Base-by-base conservation (phyloP, 2,888 invertebrate species). In the Acronicta psi region DNA sequence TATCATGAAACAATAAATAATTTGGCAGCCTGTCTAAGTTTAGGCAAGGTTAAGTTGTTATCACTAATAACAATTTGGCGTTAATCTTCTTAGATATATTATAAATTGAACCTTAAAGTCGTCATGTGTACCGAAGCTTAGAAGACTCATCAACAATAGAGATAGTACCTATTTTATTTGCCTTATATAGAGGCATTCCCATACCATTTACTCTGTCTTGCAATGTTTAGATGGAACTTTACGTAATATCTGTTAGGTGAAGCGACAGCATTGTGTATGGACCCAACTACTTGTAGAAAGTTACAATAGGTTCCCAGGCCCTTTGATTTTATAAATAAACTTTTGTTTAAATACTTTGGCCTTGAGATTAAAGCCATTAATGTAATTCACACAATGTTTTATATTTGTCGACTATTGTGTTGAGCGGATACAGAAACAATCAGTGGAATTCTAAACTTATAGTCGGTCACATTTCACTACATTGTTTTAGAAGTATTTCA, bases 331-430 rank as follows among this genome's bases (percentile, higher is more conserved):
- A 2, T 14, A 53, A 59, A 53, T 34, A 64, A 29, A 13, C 20
- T 16, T n/a, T 45, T 51, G 37, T 54, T 41, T 31, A 37, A 41
- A 16, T 31, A 25, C 1, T 9, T 18, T 29, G 4, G n/a, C 14
- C 11, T 17, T 29, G 23, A 13, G 13, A 29, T 5, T 14, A 36
- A 25, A 29, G 3, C 31, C 2, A 18, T 18, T 34, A 9, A 25
- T 25, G 25, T 9, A 7, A n/a, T 17, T 11, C 18, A 23, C n/a
- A 20, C 0, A 18, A 8, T 52, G 52, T 61, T 59, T 43, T 43
- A 31, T 37, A 41, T 42, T 61, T 45, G 16, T 41, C 9, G 11
- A 23, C 47, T 34, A 56, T 66, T 66, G 61, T 67, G 29, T 46
- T 29, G 34, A 1, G 11, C 13, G 34, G 25, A 8, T 56, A n/a